Evolutionary conservation across 2,888 invertebrate species (phyloP).

Genomic region (Cheilosia scutellata): DNA sequence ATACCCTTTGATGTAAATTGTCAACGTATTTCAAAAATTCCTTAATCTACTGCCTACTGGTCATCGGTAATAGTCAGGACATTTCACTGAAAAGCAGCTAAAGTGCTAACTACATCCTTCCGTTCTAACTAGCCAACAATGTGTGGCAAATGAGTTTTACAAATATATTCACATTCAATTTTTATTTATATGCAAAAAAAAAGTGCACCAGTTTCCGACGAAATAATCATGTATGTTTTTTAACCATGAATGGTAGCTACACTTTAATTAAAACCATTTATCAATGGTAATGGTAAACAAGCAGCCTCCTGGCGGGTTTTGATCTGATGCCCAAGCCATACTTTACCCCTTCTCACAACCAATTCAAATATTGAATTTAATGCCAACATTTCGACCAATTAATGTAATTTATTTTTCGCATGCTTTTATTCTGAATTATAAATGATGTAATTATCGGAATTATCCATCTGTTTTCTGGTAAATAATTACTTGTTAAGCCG

Average conservation of each 20-base stretch:
- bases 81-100: neutral
- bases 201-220: neutral
- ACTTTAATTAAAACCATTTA: conserved; percentile 71
- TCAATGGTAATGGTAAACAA: conserved; percentile 64
- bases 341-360: neutral
- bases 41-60: too few species aligned
- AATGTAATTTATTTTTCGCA: conserved; percentile 71
- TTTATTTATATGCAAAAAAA: neutral
- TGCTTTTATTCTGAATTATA: conserved; percentile 70
- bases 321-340: too few species aligned
- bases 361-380: conserved; percentile 74
- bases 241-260: conserved; percentile 15
- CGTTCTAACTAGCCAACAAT: conserved; percentile 11
- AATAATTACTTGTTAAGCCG: conserved; percentile 70
- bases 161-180: neutral
- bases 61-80: conserved; percentile 2
- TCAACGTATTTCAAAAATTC: too few species aligned
- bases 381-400: conserved; percentile 72
- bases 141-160: neutral
- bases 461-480: conserved; percentile 73
- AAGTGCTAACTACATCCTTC: conserved; percentile 37
- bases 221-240: neutral
- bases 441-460: conserved; percentile 74
- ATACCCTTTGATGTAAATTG: too few species aligned
- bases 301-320: neutral